Conservation (phyloP, 1,140 invertebrate genomes). For the Nixonia krombeini region DNA sequence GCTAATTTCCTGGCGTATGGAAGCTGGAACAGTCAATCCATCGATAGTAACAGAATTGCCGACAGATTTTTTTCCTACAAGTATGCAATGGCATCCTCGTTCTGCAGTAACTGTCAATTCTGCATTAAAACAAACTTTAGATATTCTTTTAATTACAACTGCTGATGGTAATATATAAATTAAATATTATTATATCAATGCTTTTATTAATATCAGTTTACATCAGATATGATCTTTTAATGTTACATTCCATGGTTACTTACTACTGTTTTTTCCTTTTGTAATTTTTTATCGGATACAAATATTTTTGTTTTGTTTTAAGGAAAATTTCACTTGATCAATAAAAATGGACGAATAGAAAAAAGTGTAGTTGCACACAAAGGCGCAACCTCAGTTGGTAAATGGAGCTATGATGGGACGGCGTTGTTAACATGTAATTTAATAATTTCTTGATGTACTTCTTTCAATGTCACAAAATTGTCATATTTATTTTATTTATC, state of each 20-base stretch:
- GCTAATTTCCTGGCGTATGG: slow-evolving; percentile 89
- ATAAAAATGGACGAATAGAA: slow-evolving; percentile 91
- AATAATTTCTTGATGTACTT: too few relatives aligned
- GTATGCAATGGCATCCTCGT: slow-evolving; percentile 82
- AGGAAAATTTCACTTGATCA: slow-evolving; percentile 92
- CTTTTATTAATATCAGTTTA: neutral
- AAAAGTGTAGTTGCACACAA: slow-evolving; percentile 93
- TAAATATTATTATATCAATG: too few relatives aligned
- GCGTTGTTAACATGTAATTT: slow-evolving; percentile 89
- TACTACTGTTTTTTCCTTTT: neutral
- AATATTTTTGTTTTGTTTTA: slow-evolving; percentile 25
- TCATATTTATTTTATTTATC: neutral
- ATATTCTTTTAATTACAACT: slow-evolving; percentile 89
- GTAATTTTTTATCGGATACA: neutral
- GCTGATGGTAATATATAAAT: slow-evolving; percentile 81
- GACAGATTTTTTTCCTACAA: slow-evolving; percentile 88
- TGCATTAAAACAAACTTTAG: slow-evolving; percentile 81
- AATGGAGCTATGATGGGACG: slow-evolving; percentile 94
- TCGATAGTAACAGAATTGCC: slow-evolving; percentile 83
- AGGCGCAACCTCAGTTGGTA: slow-evolving; percentile 87
- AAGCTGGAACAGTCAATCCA: slow-evolving; percentile 79
- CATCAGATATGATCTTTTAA: too few relatives aligned
- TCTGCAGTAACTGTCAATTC: slow-evolving; percentile 31
- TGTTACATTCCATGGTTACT: too few relatives aligned
- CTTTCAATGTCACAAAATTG: neutral